These are phyloP conservation scores for Sitta europaea DNA, from an alignment of 2,113 vertebrate genomes.

Conservation along the genomic window DNA sequence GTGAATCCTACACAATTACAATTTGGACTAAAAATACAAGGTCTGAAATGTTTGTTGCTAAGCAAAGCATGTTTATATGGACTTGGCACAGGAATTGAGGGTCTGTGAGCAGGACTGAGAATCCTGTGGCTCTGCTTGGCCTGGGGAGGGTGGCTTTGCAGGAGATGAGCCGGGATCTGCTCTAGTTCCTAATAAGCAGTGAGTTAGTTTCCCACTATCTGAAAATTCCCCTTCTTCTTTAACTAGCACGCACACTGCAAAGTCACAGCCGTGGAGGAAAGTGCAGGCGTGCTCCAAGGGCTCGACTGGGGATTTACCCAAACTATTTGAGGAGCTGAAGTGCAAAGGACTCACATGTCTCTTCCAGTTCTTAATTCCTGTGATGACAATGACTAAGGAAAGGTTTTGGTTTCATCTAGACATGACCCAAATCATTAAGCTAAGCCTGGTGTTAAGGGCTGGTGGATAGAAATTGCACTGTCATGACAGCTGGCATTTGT, in stretches of 20 bases:
- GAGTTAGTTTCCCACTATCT: neutral
- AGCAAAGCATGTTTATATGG: neutral
- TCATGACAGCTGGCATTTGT: neutral
- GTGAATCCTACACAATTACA: neutral
- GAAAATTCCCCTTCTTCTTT: neutral
- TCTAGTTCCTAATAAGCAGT: neutral
- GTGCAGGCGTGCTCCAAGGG: neutral
- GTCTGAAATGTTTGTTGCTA: neutral
- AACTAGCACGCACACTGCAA: accelerated
- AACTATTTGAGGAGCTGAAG: neutral
- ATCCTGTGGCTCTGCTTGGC: neutral
- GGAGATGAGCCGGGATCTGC: neutral
- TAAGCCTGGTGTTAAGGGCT: neutral
- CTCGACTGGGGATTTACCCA: accelerated
- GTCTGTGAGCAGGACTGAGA: neutral
- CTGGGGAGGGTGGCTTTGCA: accelerated
- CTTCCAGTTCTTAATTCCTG: neutral
- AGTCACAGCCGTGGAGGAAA: neutral
- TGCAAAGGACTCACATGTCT: neutral
- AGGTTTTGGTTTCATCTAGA: neutral
- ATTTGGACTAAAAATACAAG: neutral
- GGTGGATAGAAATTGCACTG: neutral
- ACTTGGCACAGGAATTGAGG: neutral
- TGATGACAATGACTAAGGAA: neutral
- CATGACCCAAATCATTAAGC: neutral